Percentiles rank a stretch among this genome's conserved stretches.
phyloP scores from a whole-genome alignment of 2,888 invertebrate species.

The Penaeus monodon region DNA sequence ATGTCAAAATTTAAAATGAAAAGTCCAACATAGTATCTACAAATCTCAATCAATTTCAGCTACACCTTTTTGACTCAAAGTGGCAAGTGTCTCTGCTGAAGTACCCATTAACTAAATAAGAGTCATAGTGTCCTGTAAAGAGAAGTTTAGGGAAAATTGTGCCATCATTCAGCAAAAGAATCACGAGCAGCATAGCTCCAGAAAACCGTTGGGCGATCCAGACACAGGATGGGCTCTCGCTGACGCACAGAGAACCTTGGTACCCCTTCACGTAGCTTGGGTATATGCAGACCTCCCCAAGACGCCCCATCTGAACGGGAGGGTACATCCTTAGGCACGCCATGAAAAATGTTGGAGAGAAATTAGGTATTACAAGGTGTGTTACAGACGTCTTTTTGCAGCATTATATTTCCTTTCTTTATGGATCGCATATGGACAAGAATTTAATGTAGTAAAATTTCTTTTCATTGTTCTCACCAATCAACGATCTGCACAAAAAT shows the following conservation, averaged over 20 bases:
- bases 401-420: background rate
- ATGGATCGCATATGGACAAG: background rate
- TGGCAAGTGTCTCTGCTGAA: background rate
- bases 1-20: too few relatives aligned
- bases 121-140: constrained; percentile 50
- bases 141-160: constrained; percentile 52
- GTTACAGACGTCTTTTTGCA: too few relatives aligned
- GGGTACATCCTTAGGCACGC: too few relatives aligned
- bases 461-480: too few relatives aligned
- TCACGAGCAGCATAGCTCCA: constrained; percentile 43
- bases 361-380: too few relatives aligned
- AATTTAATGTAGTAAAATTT: background rate
- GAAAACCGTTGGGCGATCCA: constrained; percentile 35
- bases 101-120: constrained; percentile 52
- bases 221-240: background rate
- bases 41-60: background rate
- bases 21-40: too few relatives aligned
- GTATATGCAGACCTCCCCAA: too few relatives aligned
- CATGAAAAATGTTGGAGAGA: too few relatives aligned
- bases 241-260: background rate
- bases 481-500: too few relatives aligned
- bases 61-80: constrained; percentile 38
- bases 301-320: too few relatives aligned
- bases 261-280: too few relatives aligned
- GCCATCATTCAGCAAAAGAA: constrained; percentile 43